phyloP scores from a whole-genome alignment of 2,797 vertebrate species.

The Fistularia tabacaria region DNA sequence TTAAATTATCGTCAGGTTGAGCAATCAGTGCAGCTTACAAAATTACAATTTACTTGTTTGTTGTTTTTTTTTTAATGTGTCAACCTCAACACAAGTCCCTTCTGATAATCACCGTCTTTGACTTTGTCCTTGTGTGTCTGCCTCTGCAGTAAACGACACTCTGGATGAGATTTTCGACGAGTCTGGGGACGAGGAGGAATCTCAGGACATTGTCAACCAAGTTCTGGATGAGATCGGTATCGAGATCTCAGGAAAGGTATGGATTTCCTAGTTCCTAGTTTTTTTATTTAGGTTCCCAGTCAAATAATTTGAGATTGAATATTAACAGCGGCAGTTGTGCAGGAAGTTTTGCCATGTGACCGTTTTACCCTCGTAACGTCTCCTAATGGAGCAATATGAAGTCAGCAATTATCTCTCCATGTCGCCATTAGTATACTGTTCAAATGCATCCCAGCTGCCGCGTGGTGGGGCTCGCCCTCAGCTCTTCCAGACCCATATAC shows the following conservation, averaged over 20 bases:
- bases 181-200: slow-evolving; percentile 98
- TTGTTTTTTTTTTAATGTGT: too few species aligned
- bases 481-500: slow-evolving; percentile 24
- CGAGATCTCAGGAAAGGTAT: slow-evolving; percentile 96
- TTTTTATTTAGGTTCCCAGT: neutral
- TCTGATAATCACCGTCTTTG: too few species aligned
- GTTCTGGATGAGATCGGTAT: slow-evolving; percentile 98
- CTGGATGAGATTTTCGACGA: slow-evolving; percentile 95
- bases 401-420: slow-evolving; percentile 20
- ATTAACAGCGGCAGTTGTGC: too few species aligned
- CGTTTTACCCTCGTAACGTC: neutral
- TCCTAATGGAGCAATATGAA: slow-evolving; percentile 10
- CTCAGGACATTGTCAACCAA: slow-evolving; percentile 96
- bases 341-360: neutral
- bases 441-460: slow-evolving; percentile 58
- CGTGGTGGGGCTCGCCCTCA: slow-evolving; percentile 62
- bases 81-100: too few species aligned
- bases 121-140: neutral
- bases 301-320: too few species aligned
- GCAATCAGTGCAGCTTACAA: too few species aligned
- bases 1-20: too few species aligned
- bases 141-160: slow-evolving; percentile 88
- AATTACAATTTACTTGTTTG: too few species aligned
- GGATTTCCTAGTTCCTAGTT: slow-evolving; percentile 2
- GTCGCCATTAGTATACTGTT: slow-evolving; percentile 31